A percentile compares a stretch with the other conserved stretches of the same genome.
phyloP scores from a whole-genome alignment of 2,888 invertebrate genomes.

The Altica lythri region DNA sequence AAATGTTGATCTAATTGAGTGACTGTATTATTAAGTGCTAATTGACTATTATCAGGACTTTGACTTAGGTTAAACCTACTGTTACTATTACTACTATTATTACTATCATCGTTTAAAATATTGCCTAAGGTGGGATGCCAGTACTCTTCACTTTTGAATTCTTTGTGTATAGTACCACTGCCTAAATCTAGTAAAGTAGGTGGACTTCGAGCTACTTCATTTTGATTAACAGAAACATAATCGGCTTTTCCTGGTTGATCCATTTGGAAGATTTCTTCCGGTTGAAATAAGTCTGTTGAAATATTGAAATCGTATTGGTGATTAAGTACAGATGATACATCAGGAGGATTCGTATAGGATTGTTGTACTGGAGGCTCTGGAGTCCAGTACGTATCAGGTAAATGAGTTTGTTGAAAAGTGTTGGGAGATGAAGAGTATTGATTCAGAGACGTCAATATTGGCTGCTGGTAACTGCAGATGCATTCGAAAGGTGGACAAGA shows the following conservation, averaged over 20 bases:
- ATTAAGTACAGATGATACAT: slow-evolving; percentile 48
- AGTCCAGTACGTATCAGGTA: slow-evolving; percentile 53
- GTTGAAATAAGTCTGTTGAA: slow-evolving; percentile 72
- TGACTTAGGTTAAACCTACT: slow-evolving; percentile 56
- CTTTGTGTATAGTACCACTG: slow-evolving; percentile 69
- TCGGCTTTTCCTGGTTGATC: slow-evolving; percentile 74
- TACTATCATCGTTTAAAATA: slow-evolving; percentile 60
- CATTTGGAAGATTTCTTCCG: slow-evolving; percentile 77
- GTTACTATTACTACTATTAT: slow-evolving; percentile 51
- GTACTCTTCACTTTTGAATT: slow-evolving; percentile 65
- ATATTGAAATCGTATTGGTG: slow-evolving; percentile 65
- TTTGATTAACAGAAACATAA: slow-evolving; percentile 57
- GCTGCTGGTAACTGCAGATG: slow-evolving; percentile 62
- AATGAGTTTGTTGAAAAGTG: slow-evolving; percentile 47
- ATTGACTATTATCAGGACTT: slow-evolving; percentile 61
- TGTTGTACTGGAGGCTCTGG: slow-evolving; percentile 57
- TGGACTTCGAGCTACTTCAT: slow-evolving; percentile 64
- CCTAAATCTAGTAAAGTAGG: slow-evolving; percentile 74
- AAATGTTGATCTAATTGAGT: slow-evolving; percentile 44
- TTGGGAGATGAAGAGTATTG: slow-evolving; percentile 45
- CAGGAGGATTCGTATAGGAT: slow-evolving; percentile 46
- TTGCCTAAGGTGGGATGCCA: slow-evolving; percentile 63
- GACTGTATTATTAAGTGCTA: slow-evolving; percentile 52
- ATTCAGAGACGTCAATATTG: slow-evolving; percentile 45
- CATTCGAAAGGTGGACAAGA: slow-evolving; percentile 79